A percentile compares a stretch with the other conserved stretches of the same genome.
Conservation (phyloP, 1,140 invertebrate species). For the Oryctes rhinoceros region DNA sequence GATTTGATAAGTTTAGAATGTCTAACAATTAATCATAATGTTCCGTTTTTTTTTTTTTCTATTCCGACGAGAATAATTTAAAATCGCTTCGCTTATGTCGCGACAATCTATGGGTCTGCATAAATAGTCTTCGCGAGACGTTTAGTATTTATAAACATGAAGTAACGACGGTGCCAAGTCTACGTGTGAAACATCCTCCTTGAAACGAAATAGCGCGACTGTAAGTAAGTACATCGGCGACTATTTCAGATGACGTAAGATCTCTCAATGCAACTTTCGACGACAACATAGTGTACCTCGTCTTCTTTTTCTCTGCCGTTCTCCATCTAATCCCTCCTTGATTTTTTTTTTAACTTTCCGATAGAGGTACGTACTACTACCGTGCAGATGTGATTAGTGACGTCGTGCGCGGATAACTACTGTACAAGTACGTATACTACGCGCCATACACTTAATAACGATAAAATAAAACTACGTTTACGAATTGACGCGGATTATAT, state of each 20-base stretch:
- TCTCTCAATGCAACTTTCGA: neutral
- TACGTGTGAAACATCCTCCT: slow-evolving; percentile 13
- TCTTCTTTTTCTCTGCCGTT: neutral
- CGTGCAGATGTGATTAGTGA: slow-evolving; percentile 1
- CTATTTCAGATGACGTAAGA: slow-evolving; percentile 14
- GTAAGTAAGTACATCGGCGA: neutral
- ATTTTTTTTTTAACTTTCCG: neutral
- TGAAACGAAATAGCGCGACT: slow-evolving; percentile 9
- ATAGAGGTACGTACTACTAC: neutral
- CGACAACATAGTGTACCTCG: neutral
- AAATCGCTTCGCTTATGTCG: too few relatives aligned
- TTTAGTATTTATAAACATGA: slow-evolving; percentile 5
- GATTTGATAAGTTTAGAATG: too few relatives aligned
- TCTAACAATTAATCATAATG: too few relatives aligned
- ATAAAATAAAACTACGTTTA: too few relatives aligned
- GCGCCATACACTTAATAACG: neutral
- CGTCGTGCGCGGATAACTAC: neutral
- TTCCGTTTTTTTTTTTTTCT: too few relatives aligned
- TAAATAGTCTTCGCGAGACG: too few relatives aligned
- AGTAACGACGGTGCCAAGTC: neutral
- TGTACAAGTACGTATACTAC: neutral
- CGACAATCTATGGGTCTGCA: too few relatives aligned
- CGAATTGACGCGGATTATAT: too few relatives aligned
- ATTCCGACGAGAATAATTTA: too few relatives aligned
- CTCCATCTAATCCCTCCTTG: neutral